Evolutionary conservation across 2,888 invertebrate genomes (phyloP).

Genomic region (Dryobota labecula): DNA sequence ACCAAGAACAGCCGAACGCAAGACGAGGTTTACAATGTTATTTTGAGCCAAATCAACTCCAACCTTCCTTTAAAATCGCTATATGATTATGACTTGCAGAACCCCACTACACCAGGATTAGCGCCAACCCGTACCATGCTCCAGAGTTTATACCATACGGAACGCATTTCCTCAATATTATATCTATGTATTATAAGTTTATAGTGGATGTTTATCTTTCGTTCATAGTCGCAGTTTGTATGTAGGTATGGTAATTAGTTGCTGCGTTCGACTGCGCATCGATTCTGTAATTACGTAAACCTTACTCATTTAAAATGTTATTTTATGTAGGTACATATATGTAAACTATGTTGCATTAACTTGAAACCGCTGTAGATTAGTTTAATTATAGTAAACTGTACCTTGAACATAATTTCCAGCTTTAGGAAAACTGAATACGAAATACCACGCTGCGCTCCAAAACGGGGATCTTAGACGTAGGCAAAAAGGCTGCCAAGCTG

Average conservation of each 20-base stretch:
- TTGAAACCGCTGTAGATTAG: neutral
- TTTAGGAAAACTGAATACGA: neutral
- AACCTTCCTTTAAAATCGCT: conserved; percentile 53
- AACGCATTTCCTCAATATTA: conserved; percentile 84
- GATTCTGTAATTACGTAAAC: conserved; percentile 29
- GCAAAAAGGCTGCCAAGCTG: too few species aligned
- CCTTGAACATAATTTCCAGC: neutral
- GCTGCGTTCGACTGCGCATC: conserved; percentile 6
- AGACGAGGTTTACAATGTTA: neutral
- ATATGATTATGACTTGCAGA: conserved; percentile 60
- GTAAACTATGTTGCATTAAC: neutral
- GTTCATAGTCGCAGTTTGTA: conserved; percentile 18
- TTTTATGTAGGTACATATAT: conserved; percentile 19
- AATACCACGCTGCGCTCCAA: too few species aligned
- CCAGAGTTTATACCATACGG: conserved; percentile 75
- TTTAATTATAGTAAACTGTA: neutral
- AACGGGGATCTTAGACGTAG: too few species aligned
- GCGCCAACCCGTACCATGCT: conserved; percentile 79
- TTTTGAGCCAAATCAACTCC: neutral
- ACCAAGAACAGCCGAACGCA: neutral
- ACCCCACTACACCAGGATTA: conserved; percentile 64
- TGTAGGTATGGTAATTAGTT: conserved; percentile 41
- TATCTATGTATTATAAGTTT: conserved; percentile 47
- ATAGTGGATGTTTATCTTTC: conserved; percentile 57
- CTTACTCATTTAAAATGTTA: neutral